Evolutionary conservation across 2,797 vertebrate genomes (phyloP).

Genomic region (Karalla daura): DNA sequence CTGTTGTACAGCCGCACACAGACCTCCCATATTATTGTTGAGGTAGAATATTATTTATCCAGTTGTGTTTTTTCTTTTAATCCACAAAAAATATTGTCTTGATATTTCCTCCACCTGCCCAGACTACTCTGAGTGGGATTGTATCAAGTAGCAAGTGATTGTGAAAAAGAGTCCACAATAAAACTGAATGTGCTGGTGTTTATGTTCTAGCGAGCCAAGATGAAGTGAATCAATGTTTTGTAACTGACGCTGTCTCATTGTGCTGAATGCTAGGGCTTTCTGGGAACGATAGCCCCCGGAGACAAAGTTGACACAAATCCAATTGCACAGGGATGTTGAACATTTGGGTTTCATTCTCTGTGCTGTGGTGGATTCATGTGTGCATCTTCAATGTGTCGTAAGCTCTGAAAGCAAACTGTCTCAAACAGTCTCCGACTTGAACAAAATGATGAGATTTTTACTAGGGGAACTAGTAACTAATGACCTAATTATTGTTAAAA

Average conservation of each 20-base stretch:
- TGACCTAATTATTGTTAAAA: not conserved
- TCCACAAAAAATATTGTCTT: conserved; percentile 1
- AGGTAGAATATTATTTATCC: conserved; percentile 16
- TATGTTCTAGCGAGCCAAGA: conserved; percentile 33
- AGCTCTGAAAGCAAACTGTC: conserved; percentile 3
- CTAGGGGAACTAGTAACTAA: not conserved
- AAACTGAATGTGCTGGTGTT: conserved; percentile 32
- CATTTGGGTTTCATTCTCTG: conserved; percentile 63
- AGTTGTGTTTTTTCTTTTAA: conserved; percentile 21
- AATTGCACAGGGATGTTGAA: conserved; percentile 33
- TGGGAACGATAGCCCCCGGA: conserved; percentile 63
- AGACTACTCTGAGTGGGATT: conserved; percentile 12
- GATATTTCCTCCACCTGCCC: conserved; percentile 1
- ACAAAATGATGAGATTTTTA: not conserved
- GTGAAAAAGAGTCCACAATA: conserved; percentile 27
- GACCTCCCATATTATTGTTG: conserved; percentile 41
- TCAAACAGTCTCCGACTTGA: conserved; percentile 8
- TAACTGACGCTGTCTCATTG: conserved; percentile 57
- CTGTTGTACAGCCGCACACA: conserved; percentile 34
- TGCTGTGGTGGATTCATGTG: conserved; percentile 49
- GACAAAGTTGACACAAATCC: conserved; percentile 59
- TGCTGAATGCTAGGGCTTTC: conserved; percentile 54
- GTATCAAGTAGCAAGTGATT: not conserved
- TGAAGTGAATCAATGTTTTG: conserved; percentile 57
- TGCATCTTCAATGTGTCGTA: conserved; percentile 6